A percentile compares a stretch with the other conserved stretches of the same genome.
Conservation (phyloP, 2,797 vertebrate species). For the Loriculus beryllinus region DNA sequence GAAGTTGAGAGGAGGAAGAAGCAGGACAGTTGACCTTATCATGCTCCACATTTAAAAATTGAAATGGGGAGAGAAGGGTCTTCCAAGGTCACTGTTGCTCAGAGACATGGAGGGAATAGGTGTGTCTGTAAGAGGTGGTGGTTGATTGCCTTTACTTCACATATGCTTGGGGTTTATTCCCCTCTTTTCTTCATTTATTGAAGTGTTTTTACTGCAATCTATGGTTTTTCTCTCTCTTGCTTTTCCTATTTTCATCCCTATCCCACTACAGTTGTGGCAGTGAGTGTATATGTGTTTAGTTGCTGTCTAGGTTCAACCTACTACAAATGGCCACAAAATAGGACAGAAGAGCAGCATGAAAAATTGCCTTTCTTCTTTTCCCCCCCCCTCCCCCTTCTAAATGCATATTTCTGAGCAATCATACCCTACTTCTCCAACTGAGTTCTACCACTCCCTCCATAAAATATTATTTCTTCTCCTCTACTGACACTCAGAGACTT, state of each 20-base stretch:
- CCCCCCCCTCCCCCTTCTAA: fast-evolving
- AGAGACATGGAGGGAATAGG: not conserved
- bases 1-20: not conserved
- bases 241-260: not conserved
- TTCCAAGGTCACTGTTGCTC: not conserved
- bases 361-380: fast-evolving
- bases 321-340: not conserved
- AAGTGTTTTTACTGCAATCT: not conserved
- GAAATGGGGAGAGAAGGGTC: not conserved
- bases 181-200: not conserved
- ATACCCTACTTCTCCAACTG: not conserved
- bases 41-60: not conserved
- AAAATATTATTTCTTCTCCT: not conserved
- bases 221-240: not conserved
- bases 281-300: fast-evolving
- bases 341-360: not conserved
- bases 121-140: not conserved
- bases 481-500: not conserved
- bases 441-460: not conserved
- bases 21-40: fast-evolving
- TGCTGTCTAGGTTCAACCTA: not conserved
- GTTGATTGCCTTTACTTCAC: not conserved
- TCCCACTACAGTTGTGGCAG: fast-evolving
- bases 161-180: not conserved
- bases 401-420: not conserved